phyloP scores from a whole-genome alignment of 37 sponge, comb jelly and placozoan species.

The Mnemiopsis leidyi region DNA sequence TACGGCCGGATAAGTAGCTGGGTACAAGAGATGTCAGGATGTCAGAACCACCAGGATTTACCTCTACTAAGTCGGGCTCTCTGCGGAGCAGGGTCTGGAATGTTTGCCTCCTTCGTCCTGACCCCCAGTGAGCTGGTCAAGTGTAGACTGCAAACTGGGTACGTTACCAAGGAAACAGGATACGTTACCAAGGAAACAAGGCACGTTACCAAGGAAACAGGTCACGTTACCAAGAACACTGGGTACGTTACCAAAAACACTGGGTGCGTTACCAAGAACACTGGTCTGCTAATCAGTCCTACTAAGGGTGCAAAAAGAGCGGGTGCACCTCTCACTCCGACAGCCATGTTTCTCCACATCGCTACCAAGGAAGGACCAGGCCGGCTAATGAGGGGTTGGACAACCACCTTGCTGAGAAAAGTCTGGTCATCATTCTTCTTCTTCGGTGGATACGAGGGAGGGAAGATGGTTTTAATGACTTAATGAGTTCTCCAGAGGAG shows the following conservation, averaged over 20 bases:
- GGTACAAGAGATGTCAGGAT: background rate
- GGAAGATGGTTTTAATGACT: background rate
- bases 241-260: too few relatives aligned
- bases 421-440: background rate
- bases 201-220: too few relatives aligned
- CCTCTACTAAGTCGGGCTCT: conserved; percentile 16
- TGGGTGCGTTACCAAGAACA: too few relatives aligned
- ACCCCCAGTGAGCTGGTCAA: conserved; percentile 67
- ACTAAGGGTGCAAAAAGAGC: too few relatives aligned
- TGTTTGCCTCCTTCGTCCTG: conserved; percentile 45
- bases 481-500: background rate
- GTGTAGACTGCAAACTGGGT: conserved; percentile 65
- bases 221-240: too few relatives aligned
- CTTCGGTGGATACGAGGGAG: background rate
- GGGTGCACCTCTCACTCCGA: background rate
- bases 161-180: background rate
- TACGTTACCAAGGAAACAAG: too few relatives aligned
- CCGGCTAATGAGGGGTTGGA: conserved; percentile 2
- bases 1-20: background rate
- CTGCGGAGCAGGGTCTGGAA: conserved; percentile 59
- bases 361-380: background rate
- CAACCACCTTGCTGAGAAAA: background rate
- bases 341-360: background rate
- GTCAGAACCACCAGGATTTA: background rate
- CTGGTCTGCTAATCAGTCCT: too few relatives aligned